A percentile compares a stretch with the other conserved stretches of the same genome.
phyloP scores from a whole-genome alignment of 2,888 invertebrate genomes.

The Chalcosyrphus nemorum region DNA sequence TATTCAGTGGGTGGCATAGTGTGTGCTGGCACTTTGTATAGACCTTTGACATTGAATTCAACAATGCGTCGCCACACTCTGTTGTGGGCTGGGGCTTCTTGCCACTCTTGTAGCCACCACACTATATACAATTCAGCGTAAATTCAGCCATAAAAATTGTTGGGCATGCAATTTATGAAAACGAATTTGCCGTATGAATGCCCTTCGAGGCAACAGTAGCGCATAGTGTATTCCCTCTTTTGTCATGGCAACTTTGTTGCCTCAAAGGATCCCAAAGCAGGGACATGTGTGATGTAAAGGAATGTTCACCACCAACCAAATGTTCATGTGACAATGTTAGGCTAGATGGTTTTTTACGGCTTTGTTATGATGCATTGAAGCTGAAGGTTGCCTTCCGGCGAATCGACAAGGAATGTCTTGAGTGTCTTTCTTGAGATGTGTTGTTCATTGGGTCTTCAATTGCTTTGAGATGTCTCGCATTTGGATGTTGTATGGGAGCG shows the following conservation, averaged over 20 bases:
- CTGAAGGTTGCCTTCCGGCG: constrained; percentile 2
- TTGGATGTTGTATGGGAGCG: neutral
- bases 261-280: neutral
- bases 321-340: neutral
- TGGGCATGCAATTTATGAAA: constrained; percentile 48
- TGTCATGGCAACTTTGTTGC: constrained; percentile 17
- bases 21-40: constrained; percentile 28
- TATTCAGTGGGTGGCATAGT: neutral
- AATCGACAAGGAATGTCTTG: neutral
- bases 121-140: neutral
- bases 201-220: constrained; percentile 1
- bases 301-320: constrained; percentile 1
- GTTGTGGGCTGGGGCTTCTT: neutral
- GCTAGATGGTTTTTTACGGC: neutral
- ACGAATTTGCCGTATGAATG: constrained; percentile 10
- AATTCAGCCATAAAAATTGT: constrained; percentile 41
- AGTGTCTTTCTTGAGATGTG: neutral
- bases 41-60: constrained; percentile 59
- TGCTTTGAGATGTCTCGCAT: neutral
- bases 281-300: constrained; percentile 6
- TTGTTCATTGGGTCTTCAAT: neutral
- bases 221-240: constrained; percentile 3
- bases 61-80: constrained; percentile 40
- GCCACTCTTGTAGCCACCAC: constrained; percentile 2
- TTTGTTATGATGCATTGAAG: constrained; percentile 5